phyloP scores from a whole-genome alignment of 1,140 invertebrate species.

The Drosophila sturtevanti region DNA sequence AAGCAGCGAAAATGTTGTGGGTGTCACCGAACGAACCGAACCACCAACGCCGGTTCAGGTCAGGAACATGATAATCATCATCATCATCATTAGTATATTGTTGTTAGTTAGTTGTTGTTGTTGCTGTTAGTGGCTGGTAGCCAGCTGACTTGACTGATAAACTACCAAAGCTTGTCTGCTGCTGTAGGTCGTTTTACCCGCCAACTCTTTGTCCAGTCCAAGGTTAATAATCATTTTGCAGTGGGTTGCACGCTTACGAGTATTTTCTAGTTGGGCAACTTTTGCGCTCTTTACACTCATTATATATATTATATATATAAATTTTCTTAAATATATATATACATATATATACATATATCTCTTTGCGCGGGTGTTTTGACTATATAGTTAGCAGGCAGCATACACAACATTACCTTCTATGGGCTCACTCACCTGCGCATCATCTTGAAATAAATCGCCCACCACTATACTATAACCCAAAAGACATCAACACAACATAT shows the following conservation, averaged over 20 bases:
- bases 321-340: too few relatives aligned
- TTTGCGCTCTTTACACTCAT: constrained; percentile 49
- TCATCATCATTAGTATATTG: constrained; percentile 3
- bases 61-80: constrained; percentile 47
- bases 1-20: constrained; percentile 60
- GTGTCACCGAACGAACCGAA: constrained; percentile 54
- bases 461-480: constrained; percentile 23
- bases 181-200: constrained; percentile 74
- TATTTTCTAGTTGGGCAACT: constrained; percentile 50
- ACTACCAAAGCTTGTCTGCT: constrained; percentile 53
- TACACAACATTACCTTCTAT: constrained; percentile 61
- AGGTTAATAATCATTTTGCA: constrained; percentile 73
- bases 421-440: constrained; percentile 72
- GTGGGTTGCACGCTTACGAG: constrained; percentile 50
- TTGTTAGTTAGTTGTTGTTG: constrained; percentile 28
- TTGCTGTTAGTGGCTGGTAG: constrained; percentile 24
- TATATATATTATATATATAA: constrained; percentile 39
- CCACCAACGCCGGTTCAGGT: constrained; percentile 76
- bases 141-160: constrained; percentile 65
- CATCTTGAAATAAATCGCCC: constrained; percentile 48
- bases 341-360: constrained; percentile 10
- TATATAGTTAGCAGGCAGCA: constrained; percentile 40
- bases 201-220: constrained; percentile 74
- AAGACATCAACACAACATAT: constrained; percentile 12
- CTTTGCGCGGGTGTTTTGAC: constrained; percentile 70